These are phyloP conservation scores for Oryzias celebensis DNA, from an alignment of 2,113 vertebrate genomes.

Conservation along the genomic window DNA sequence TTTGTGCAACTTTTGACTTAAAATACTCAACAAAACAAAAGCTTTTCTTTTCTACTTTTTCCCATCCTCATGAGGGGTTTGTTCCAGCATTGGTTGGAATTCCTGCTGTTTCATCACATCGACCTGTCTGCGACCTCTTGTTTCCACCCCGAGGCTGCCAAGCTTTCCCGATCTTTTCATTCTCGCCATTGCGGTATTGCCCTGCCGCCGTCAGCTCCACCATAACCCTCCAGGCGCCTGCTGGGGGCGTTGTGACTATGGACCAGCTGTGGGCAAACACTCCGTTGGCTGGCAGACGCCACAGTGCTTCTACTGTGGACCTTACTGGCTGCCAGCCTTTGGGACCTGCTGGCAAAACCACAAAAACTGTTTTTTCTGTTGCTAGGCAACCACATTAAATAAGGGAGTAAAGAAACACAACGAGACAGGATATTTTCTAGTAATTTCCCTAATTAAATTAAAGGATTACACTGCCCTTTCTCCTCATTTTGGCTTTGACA, in stretches of 20 bases:
- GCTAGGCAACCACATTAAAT: conserved; percentile 69
- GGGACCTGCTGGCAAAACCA: conserved; percentile 48
- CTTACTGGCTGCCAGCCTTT: conserved; percentile 50
- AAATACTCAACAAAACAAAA: neutral
- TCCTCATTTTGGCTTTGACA: conserved; percentile 52
- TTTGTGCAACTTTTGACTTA: conserved; percentile 31
- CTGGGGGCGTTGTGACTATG: conserved; percentile 22
- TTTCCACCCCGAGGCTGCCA: conserved; percentile 22
- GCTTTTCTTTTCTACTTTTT: neutral
- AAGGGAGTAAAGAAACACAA: conserved; percentile 27
- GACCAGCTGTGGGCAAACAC: conserved; percentile 55
- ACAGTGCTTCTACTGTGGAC: conserved; percentile 63
- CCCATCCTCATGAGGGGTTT: conserved; percentile 4
- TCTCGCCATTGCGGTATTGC: too few relatives aligned
- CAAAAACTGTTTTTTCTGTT: conserved; percentile 70
- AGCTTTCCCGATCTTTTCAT: neutral
- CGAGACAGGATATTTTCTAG: conserved; percentile 54
- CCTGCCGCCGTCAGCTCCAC: neutral
- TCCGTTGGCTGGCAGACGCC: conserved; percentile 53
- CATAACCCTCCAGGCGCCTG: conserved; percentile 17
- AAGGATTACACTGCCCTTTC: conserved; percentile 65
- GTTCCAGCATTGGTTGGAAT: conserved; percentile 12
- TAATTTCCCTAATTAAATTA: conserved; percentile 75
- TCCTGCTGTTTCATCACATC: conserved; percentile 17
- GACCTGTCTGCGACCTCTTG: conserved; percentile 29